Evolutionary conservation across 1,140 invertebrate species (phyloP).

Genomic region (Drosophila repleta): DNA sequence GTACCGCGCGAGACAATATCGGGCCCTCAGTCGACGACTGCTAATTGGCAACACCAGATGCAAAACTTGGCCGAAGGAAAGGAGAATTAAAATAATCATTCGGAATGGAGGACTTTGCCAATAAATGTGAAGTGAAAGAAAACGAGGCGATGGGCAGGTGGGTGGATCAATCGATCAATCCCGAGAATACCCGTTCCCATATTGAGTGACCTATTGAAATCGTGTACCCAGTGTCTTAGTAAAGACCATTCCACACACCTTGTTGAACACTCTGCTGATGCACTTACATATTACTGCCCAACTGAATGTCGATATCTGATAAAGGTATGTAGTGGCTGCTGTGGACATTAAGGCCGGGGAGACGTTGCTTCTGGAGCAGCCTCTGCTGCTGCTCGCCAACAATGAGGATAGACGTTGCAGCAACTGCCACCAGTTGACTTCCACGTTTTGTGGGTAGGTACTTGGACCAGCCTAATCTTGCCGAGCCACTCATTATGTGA

Average conservation of each 20-base stretch:
- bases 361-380: constrained; percentile 87
- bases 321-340: constrained; percentile 87
- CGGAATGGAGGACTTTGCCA: constrained; percentile 68
- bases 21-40: constrained; percentile 46
- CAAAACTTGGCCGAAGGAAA: constrained; percentile 32
- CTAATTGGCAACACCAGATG: constrained; percentile 35
- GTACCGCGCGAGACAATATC: constrained; percentile 15
- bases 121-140: constrained; percentile 66
- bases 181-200: not conserved
- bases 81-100: constrained; percentile 5
- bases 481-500: constrained; percentile 10
- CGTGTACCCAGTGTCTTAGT: no score
- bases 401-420: constrained; percentile 83
- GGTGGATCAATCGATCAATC: constrained; percentile 39
- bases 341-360: constrained; percentile 88
- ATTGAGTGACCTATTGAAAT: no score
- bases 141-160: constrained; percentile 76
- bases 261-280: no score
- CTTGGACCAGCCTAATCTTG: not conserved
- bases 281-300: no score
- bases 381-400: constrained; percentile 88
- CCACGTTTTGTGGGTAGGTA: constrained; percentile 81
- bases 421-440: constrained; percentile 58
- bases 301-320: no score
- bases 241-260: no score